phyloP scores from a whole-genome alignment of 1,140 invertebrate species.

The Bacillus rossius region DNA sequence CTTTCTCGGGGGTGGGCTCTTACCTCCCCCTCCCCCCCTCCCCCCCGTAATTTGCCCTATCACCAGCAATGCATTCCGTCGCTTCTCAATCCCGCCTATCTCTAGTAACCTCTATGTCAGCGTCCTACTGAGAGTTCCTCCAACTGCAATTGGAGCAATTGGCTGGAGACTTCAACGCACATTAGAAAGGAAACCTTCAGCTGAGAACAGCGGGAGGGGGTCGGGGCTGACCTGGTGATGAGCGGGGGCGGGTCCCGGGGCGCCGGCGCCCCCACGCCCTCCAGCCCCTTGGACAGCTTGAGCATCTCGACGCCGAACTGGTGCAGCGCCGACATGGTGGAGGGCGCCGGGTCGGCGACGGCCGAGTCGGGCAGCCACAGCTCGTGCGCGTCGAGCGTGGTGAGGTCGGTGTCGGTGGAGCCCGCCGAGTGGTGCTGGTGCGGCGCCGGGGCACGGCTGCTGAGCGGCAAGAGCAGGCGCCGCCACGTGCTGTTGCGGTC shows the following conservation, averaged over 20 bases:
- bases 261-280: slow-evolving; percentile 40
- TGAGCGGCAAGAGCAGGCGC: slow-evolving; percentile 46
- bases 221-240: background rate
- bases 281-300: slow-evolving; percentile 66
- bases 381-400: slow-evolving; percentile 71
- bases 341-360: slow-evolving; percentile 60
- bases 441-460: slow-evolving; percentile 18
- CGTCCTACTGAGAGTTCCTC: too few species aligned
- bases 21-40: too few species aligned
- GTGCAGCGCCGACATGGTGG: slow-evolving; percentile 72
- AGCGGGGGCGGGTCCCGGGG: background rate
- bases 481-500: slow-evolving; percentile 60
- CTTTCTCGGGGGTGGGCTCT: too few species aligned
- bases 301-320: slow-evolving; percentile 80
- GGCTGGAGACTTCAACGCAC: too few species aligned
- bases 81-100: too few species aligned
- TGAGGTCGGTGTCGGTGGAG: slow-evolving; percentile 74
- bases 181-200: too few species aligned
- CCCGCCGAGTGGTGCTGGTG: slow-evolving; percentile 41
- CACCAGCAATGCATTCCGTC: too few species aligned
- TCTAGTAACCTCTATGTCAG: too few species aligned
- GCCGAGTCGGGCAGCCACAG: slow-evolving; percentile 69
- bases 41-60: too few species aligned
- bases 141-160: too few species aligned
- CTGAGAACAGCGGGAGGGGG: too few species aligned